Conservation (phyloP, 2,113 vertebrate genomes). For the Cottus gobio region DNA sequence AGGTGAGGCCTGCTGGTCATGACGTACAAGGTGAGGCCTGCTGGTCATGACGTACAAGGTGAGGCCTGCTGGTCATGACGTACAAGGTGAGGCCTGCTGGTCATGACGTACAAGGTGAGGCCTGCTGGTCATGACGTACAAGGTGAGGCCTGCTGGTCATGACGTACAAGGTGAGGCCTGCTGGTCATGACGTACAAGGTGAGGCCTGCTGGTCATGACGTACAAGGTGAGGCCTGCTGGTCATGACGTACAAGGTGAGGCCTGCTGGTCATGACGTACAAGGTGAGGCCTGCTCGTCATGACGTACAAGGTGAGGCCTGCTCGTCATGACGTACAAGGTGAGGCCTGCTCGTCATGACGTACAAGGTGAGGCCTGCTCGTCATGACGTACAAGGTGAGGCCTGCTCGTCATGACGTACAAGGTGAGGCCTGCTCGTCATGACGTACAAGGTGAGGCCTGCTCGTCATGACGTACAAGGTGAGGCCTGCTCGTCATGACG, state of each 20-base stretch:
- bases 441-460: slow-evolving; percentile 90
- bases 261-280: slow-evolving; percentile 91
- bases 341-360: slow-evolving; percentile 91
- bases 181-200: slow-evolving; percentile 92
- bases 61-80: slow-evolving; percentile 91
- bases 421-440: slow-evolving; percentile 92
- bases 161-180: slow-evolving; percentile 90
- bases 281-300: slow-evolving; percentile 92
- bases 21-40: slow-evolving; percentile 90
- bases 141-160: slow-evolving; percentile 92
- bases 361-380: slow-evolving; percentile 90
- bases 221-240: slow-evolving; percentile 90
- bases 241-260: slow-evolving; percentile 92
- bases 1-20: slow-evolving; percentile 92
- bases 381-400: slow-evolving; percentile 92
- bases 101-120: slow-evolving; percentile 92
- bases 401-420: slow-evolving; percentile 91
- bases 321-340: slow-evolving; percentile 92
- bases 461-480: slow-evolving; percentile 92
- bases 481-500: slow-evolving; percentile 91
- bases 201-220: slow-evolving; percentile 91
- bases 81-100: slow-evolving; percentile 90
- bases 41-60: slow-evolving; percentile 92
- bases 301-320: slow-evolving; percentile 90
- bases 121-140: slow-evolving; percentile 91